Evolutionary conservation across 2,113 vertebrate species (phyloP), one percentile per base, ranked within the genome.

Genomic region (Cettia cetti): DNA sequence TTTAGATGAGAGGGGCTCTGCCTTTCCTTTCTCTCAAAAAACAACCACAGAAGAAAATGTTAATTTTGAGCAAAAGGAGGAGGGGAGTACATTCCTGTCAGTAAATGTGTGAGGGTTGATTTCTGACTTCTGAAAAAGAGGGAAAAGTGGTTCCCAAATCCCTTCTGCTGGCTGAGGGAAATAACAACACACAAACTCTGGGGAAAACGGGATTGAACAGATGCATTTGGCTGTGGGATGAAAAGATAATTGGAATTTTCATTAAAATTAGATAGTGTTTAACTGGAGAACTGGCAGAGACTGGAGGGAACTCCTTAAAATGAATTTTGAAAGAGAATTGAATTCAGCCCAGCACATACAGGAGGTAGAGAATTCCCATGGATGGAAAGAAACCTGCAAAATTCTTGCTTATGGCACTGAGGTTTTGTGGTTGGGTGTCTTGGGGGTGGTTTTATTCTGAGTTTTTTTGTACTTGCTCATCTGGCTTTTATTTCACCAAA

Each of bases 121-220:
- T 63, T 28, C 26, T 70, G 72, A 15, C 39, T 75, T 24, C 1
- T 3, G 3, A 65, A n/a, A 30, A 64, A 28, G 18, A 28, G 45
- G 59, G 4, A 18, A 24, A 79, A 65, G 31, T 31, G 21, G 1
- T n/a, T 91, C 42, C 45, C 19, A 1, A 33, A 6, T 7, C 27
- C 49, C 18, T 93, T 47, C 52, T 42, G 35, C 31, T 69, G 65
- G 6, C 59, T 57, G 0, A n/a, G 52, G 53, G 57, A 79, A 68
- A 26, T 1, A 27, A 24, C 13, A 23, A 27, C 54, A 21, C 33
- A 6, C 45, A 27, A 11, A 49, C 17, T 39, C 33, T 45, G 22
- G 1, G 15, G 68, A 4, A 8, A 11, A 0, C 23, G 68, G 7
- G 35, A 16, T 12, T 18, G 40, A 64, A 10, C 5, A 17, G 42